Evolutionary conservation across 1,140 invertebrate species (phyloP), one percentile per base, ranked within the genome.

Genomic region (Achatina immaculata): DNA sequence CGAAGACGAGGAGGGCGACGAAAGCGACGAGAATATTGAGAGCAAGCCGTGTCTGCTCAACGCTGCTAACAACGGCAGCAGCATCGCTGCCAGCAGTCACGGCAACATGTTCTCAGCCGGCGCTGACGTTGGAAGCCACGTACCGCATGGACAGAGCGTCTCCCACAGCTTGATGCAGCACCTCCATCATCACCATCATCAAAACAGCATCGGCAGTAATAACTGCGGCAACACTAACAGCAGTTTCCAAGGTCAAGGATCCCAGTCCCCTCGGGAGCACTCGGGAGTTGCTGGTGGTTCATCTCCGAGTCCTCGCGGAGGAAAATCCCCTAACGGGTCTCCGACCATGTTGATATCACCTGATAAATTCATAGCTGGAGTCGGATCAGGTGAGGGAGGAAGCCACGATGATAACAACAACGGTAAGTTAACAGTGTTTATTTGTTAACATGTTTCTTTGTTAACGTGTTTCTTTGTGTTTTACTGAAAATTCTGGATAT

Each of bases 371-470:
- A 40, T 73, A n/a, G 2, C 7, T 28, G 71, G 71, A 11, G 34
- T 51, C 42, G 34, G 9, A n/a, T 16, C 21, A 14, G 9, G 24
- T 40, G 71, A 73, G 14, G n/a, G 11, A 14, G 31, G 40, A 34
- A 45, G 43, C 71, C 71, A 51, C 28, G 71, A 73, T 51, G 71
- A 73, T n/a, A 71, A 71, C 42, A 73, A 73, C 43, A 73, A 73
- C 34, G 43, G 71, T 48, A 21, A 73, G 40, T 45, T 3, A n/a
- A n/a, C n/a, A n/a, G n/a, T n/a, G n/a, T n/a, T n/a, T n/a, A n/a
- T n/a, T n/a, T n/a, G n/a, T n/a, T n/a, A n/a, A n/a, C n/a, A n/a
- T n/a, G n/a, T n/a, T n/a, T n/a, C n/a, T n/a, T n/a, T n/a, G n/a
- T n/a, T n/a, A n/a, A n/a, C n/a, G n/a, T n/a, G n/a, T n/a, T n/a